Base-by-base conservation (phyloP, 2,888 invertebrate species). In the Hirtodrosophila confusa region DNA sequence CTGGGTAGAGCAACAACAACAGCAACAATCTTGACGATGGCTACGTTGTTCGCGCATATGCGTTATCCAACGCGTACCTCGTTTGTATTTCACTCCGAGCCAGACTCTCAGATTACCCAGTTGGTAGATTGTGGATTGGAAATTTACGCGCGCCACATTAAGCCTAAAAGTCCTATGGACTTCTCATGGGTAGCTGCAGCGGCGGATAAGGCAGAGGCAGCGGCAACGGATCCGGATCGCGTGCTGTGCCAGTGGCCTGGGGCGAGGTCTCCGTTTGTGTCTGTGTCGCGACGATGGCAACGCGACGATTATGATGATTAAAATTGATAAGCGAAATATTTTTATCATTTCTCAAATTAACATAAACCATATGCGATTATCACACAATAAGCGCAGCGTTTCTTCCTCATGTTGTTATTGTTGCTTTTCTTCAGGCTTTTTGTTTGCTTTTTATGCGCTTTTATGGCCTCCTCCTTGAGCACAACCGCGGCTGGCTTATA, bases 271-370 rank as follows among this genome's bases (percentile, higher is more conserved):
- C 57, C 48, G 54, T 49, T 40, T 61, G 51, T 44, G 53, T 47
- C 43, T 62, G 56, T 55, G 74, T 76, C 56, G 66, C 70, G 84
- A 83, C 80, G 84, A 83, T 80, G 77, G 79, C 80, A 77, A 66
- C 75, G 83, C 80, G 79, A 82, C 83, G 79, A 87, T 87, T 87
- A 87, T 73, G 87, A 89, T 89, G 77, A 83, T 88, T 86, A 80
- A 82, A 77, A 80, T 74, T 89, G 89, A 89, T 89, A 89, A 89
- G 78, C 72, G 67, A 90, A 90, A 87, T 87, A 89, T 89, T 89
- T 89, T 88, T 89, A 89, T 89, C 88, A 89, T 89, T 75, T 80
- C 78, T 71, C 74, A 76, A 82, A 88, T 89, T 86, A 85, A 80
- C 89, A 88, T 89, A 84, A 84, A 80, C 80, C 86, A 80, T 80